Evolutionary conservation across 23 tunicate genomes (phyloP).

Genomic region (Phallusia fumigata): DNA sequence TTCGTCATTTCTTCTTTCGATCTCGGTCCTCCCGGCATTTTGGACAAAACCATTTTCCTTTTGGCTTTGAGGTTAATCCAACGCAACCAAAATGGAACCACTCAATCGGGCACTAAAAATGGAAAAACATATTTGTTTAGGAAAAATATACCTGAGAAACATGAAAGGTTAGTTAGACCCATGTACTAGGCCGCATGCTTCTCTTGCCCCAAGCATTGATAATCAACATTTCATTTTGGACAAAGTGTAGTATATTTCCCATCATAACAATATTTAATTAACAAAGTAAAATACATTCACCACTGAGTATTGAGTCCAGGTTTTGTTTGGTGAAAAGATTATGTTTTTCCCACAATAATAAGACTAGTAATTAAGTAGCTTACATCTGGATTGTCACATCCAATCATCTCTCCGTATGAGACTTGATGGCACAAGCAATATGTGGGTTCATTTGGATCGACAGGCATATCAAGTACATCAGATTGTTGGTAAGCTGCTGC

Average conservation of each 20-base stretch:
- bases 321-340: too few species aligned
- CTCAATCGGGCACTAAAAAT: constrained; percentile 82
- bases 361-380: not conserved
- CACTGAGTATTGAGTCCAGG: too few species aligned
- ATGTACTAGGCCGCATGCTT: too few species aligned
- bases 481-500: constrained; percentile 70
- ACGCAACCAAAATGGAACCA: constrained; percentile 97
- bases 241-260: too few species aligned
- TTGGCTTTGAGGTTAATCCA: constrained; percentile 67
- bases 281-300: too few species aligned
- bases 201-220: too few species aligned
- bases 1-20: constrained; percentile 57
- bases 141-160: too few species aligned
- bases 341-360: not conserved
- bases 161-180: too few species aligned
- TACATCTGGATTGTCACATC: constrained; percentile 94
- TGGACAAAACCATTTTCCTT: constrained; percentile 95
- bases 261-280: too few species aligned
- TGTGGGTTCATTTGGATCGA: constrained; percentile 99
- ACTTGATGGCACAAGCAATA: constrained; percentile 97
- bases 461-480: constrained; percentile 95
- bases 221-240: too few species aligned
- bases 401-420: constrained; percentile 98
- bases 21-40: constrained; percentile 71
- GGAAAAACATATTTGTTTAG: too few species aligned